Base-by-base conservation (phyloP, 2,113 vertebrate species). In the Clinocottus analis region DNA sequence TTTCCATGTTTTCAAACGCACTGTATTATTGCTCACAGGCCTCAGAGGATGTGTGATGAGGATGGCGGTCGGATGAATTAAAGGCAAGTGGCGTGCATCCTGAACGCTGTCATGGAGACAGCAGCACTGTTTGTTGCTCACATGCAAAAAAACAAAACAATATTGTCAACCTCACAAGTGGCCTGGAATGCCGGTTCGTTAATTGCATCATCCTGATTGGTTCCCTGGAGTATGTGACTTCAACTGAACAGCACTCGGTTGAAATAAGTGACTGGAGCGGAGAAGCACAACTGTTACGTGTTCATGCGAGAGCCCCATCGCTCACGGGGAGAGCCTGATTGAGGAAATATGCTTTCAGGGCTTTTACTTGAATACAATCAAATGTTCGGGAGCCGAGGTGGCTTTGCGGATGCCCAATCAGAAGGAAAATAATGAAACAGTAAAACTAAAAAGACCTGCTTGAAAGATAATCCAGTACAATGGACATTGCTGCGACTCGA, bases 1-100 rank as follows among this genome's bases (percentile, higher is more conserved):
- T 33, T 33, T 33, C 6, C 33, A 31, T 56, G 61, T 75, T 82
- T 75, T 55, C 69, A 72, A 60, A 72, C 39, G 21, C 51, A 9
- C 67, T 49, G n/a, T 49, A 27, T 80, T 75, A 80, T 77, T 69
- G 73, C 79, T 75, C 47, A 31, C 47, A 63, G 56, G 53, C 55
- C 69, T 63, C 31, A 16, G 60, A 82, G 87, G 61, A 73, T 31
- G 60, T 14, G 41, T 77, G 72, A 80, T 66, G 65, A 55, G 23
- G 9, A 8, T 27, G n/a, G 16, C 25, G 51, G 19, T 23, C 11
- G 27, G 49, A 43, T 10, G 11, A 64, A 51, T 53, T 27, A 14
- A 56, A 56, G 41, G 74, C 35, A 67, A 27, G 27, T 31, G 21
- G 33, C n/a, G n/a, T 45, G 51, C 37, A 25, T 29, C 19, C n/a